Evolutionary conservation across 2,888 invertebrate genomes (phyloP).

Genomic region (Orchesella flavescens): DNA sequence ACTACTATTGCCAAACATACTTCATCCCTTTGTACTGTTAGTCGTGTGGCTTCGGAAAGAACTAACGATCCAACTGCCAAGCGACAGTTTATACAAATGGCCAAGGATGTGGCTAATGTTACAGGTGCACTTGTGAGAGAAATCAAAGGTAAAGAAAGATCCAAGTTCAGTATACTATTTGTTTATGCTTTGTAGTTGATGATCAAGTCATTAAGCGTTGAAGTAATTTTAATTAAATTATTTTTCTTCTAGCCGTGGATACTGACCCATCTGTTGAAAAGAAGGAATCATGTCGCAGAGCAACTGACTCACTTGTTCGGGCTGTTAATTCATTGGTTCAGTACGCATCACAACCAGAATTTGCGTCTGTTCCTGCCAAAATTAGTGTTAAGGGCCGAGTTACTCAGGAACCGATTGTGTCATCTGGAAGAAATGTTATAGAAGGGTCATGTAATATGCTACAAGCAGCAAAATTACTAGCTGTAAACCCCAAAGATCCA

Average conservation of each 20-base stretch:
- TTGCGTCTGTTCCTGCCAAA: constrained; percentile 91
- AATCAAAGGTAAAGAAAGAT: constrained; percentile 86
- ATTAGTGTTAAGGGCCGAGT: constrained; percentile 88
- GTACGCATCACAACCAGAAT: constrained; percentile 95
- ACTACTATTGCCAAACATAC: constrained; percentile 97
- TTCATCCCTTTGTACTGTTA: constrained; percentile 94
- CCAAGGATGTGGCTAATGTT: constrained; percentile 96
- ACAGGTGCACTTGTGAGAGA: constrained; percentile 95
- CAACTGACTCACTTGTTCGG: constrained; percentile 89
- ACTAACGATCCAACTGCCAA: constrained; percentile 93
- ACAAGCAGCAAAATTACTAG: constrained; percentile 89
- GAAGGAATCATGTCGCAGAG: constrained; percentile 82
- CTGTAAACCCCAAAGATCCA: constrained; percentile 91
- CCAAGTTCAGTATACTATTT: background rate
- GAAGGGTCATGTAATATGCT: constrained; percentile 94
- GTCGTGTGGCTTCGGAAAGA: constrained; percentile 92
- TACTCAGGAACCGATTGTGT: constrained; percentile 90
- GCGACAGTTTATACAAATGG: constrained; percentile 96
- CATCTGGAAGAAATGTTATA: constrained; percentile 85
- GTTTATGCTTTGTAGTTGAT: no score
- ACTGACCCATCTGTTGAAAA: constrained; percentile 87
- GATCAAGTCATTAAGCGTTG: no score
- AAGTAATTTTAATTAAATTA: no score
- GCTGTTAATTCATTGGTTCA: constrained; percentile 93
- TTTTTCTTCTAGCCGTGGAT: constrained; percentile 79